These are phyloP conservation scores for Erebia epiphron DNA, from an alignment of 2,888 invertebrate species.

Conservation along the genomic window DNA sequence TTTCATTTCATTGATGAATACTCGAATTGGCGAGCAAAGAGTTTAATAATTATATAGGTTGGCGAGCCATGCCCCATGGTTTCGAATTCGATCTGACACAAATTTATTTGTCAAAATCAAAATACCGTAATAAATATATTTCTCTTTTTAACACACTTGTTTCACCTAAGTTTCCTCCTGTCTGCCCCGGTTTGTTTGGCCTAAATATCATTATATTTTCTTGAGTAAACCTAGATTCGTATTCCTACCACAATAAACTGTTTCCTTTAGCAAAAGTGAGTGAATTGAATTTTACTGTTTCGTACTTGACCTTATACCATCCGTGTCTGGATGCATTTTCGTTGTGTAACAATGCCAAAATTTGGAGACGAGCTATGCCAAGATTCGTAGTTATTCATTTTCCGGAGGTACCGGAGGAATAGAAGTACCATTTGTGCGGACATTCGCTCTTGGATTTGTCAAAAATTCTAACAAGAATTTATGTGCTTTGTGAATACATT, in stretches of 20 bases:
- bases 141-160: constrained; percentile 61
- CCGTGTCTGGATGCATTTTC: constrained; percentile 59
- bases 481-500: neutral
- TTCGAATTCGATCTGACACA: constrained; percentile 55
- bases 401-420: constrained; percentile 35
- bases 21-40: neutral
- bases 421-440: constrained; percentile 18
- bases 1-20: constrained; percentile 24
- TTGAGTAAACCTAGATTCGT: constrained; percentile 18
- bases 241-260: constrained; percentile 30
- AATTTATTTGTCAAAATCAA: constrained; percentile 79
- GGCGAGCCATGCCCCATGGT: constrained; percentile 39
- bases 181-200: constrained; percentile 60
- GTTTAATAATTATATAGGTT: no score
- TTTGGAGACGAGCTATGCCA: constrained; percentile 66
- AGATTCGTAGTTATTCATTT: constrained; percentile 49
- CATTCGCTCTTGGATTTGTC: constrained; percentile 40
- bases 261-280: constrained; percentile 48
- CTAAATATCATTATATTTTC: constrained; percentile 45
- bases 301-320: constrained; percentile 77
- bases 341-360: constrained; percentile 81
- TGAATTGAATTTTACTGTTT: constrained; percentile 56
- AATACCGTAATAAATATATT: constrained; percentile 74
- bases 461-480: constrained; percentile 43
- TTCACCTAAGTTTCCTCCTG: constrained; percentile 69